A percentile compares a stretch with the other conserved stretches of the same genome.
Conservation (phyloP, 1,140 invertebrate genomes). For the Drosophila tsacasi region DNA sequence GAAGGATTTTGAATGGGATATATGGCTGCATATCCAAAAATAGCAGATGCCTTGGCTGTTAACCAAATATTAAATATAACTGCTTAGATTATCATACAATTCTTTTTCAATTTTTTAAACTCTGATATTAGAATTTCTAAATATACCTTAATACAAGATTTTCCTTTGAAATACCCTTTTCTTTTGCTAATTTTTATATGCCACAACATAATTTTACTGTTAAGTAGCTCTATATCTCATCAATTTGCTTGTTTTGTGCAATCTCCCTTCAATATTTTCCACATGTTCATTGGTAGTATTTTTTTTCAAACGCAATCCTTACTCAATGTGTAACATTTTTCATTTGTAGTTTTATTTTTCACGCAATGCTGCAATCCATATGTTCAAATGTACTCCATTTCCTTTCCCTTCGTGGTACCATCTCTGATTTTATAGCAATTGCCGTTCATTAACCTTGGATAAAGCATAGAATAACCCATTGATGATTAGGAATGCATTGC, state of each 20-base stretch:
- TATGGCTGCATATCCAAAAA: background rate
- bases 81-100: background rate
- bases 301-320: conserved; percentile 6
- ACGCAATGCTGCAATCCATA: conserved; percentile 1
- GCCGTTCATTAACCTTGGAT: conserved; percentile 44
- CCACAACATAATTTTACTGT: background rate
- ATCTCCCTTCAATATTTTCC: background rate
- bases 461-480: conserved; percentile 14
- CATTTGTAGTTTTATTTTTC: background rate
- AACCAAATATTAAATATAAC: background rate
- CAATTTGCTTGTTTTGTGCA: background rate
- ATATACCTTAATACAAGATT: too few species aligned
- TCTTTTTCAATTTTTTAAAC: too few species aligned
- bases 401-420: conserved; percentile 1
- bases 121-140: too few species aligned
- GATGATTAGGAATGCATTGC: conserved; percentile 36
- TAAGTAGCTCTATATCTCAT: too few species aligned
- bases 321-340: conserved; percentile 12
- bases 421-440: conserved; percentile 21
- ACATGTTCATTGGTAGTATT: background rate
- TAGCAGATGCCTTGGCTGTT: background rate
- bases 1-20: conserved; percentile 20
- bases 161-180: too few species aligned
- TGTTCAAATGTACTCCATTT: background rate
- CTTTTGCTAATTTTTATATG: too few species aligned